A percentile compares a stretch with the other conserved stretches of the same genome.
Conservation (phyloP, 1,140 invertebrate genomes). For the Drosophila ambigua region DNA sequence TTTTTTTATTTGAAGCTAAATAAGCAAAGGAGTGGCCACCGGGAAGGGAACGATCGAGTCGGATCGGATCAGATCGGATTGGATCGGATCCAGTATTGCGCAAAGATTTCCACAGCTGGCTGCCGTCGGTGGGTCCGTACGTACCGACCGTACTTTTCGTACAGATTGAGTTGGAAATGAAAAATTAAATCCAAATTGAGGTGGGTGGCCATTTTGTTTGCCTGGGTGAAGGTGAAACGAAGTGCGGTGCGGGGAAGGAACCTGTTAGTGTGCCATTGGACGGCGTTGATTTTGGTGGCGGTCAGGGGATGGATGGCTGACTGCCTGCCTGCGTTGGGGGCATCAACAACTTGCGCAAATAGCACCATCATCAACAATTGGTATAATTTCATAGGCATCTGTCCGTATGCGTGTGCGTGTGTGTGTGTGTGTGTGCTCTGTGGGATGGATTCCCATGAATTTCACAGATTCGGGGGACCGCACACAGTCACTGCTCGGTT, state of each 20-base stretch:
- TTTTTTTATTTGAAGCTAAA: conserved; percentile 81
- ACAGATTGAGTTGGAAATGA: conserved; percentile 48
- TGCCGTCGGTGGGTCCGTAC: conserved; percentile 1
- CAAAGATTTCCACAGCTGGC: conserved; percentile 76
- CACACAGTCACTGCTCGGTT: conserved; percentile 69
- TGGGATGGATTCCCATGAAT: conserved; percentile 66
- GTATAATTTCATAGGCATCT: conserved; percentile 44
- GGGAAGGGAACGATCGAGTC: conserved; percentile 13
- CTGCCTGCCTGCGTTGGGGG: conserved; percentile 21
- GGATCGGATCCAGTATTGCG: conserved; percentile 57
- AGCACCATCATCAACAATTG: conserved; percentile 78
- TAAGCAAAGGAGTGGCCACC: conserved; percentile 70
- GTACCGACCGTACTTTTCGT: too few relatives aligned
- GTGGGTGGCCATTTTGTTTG: conserved; percentile 77
- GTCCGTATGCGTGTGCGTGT: neutral
- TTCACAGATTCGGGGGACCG: conserved; percentile 51
- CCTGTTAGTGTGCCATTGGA: conserved; percentile 21
- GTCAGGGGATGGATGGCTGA: conserved; percentile 1
- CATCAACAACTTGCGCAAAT: conserved; percentile 72
- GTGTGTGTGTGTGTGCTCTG: conserved; percentile 1
- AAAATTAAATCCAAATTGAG: conserved; percentile 46
- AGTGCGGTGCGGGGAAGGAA: conserved; percentile 3
- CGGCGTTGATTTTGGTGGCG: conserved; percentile 15
- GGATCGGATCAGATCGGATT: neutral
- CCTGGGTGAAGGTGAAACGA: too few relatives aligned